Evolutionary conservation across 2,113 vertebrate genomes (phyloP), one percentile per base, ranked within the genome.

Genomic region (Nanorana parkeri): DNA sequence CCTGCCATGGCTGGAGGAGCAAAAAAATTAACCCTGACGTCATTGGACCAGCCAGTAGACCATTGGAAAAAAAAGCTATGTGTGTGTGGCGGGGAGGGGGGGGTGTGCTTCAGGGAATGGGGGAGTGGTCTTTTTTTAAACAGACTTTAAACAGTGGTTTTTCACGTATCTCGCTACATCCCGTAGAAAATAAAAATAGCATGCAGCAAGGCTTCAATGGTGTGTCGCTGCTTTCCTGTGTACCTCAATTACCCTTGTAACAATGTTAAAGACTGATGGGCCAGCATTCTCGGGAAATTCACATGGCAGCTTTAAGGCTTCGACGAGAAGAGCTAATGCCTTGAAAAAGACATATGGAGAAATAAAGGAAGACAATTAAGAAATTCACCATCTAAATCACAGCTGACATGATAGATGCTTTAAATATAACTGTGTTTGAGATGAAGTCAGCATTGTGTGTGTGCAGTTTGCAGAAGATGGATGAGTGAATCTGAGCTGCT

Each of bases 381-480:
- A 58, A 80, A 80, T 80, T 67, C 78, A 78, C 64, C 77, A 78
- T 55, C 64, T 78, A 78, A 78, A 78, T 78, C 77, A 78, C 66
- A 47, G 51, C 65, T 80, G 78, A 69, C 67, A 69, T 69, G 78
- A 80, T 69, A 80, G 78, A 80, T 69, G 68, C 65, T n/a, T 68
- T 80, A 80, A 68, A 68, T 69, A 69, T 61, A 80, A 69, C 54
- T 69, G 78, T 61, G 78, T 80, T 68, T 69, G 66, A 80, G 66
- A 69, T 80, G n/a, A 21, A 58, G 66, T 80, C 78, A 69, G 77
- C 77, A 68, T 56, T 78, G 77, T 78, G 65, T 68, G 64, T 78
- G 65, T 68, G 64, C 77, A 58, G 64, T 78, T 80, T 80, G 54
- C 21, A 23, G 78, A 69, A 80, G 78, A 80, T 69, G 66, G 65